phyloP scores from a whole-genome alignment of 2,113 vertebrate species.

The Pangasianodon gigas region DNA sequence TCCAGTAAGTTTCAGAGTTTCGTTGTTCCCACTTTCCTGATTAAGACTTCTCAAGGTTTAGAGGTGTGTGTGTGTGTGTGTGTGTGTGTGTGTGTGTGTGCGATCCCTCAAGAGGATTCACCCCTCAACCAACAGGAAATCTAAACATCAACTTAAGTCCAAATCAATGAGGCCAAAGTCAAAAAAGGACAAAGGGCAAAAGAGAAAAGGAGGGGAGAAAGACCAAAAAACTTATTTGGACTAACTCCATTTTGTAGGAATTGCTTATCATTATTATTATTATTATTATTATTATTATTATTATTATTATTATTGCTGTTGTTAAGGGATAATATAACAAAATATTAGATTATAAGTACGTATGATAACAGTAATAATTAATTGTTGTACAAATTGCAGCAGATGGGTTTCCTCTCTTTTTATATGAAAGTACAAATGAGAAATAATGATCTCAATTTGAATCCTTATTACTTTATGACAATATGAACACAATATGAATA shows the following conservation, averaged over 20 bases:
- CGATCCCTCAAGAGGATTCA: not conserved
- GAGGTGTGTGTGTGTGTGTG: not conserved
- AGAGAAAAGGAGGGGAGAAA: not conserved
- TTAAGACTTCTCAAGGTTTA: not conserved
- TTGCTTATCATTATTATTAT: not conserved
- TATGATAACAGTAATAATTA: not conserved
- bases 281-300: not conserved
- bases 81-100: not conserved
- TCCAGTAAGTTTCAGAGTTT: not conserved
- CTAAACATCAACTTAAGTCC: constrained; percentile 17
- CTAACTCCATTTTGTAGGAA: not conserved
- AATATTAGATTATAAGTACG: not conserved
- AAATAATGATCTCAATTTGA: not conserved
- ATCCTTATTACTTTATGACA: not conserved
- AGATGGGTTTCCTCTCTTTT: not conserved
- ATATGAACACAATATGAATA: not conserved
- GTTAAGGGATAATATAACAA: not conserved
- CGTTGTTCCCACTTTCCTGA: constrained; percentile 12
- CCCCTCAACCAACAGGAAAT: constrained; percentile 9
- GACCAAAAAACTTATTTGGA: not conserved
- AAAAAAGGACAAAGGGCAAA: not conserved
- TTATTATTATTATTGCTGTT: not conserved
- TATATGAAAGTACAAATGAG: not conserved
- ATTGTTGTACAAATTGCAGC: not conserved
- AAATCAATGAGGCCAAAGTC: constrained; percentile 10